A percentile compares a stretch with the other conserved stretches of the same genome.
These are phyloP conservation scores for Agrochola litura DNA, from an alignment of 2,888 invertebrate genomes.

Conservation along the genomic window DNA sequence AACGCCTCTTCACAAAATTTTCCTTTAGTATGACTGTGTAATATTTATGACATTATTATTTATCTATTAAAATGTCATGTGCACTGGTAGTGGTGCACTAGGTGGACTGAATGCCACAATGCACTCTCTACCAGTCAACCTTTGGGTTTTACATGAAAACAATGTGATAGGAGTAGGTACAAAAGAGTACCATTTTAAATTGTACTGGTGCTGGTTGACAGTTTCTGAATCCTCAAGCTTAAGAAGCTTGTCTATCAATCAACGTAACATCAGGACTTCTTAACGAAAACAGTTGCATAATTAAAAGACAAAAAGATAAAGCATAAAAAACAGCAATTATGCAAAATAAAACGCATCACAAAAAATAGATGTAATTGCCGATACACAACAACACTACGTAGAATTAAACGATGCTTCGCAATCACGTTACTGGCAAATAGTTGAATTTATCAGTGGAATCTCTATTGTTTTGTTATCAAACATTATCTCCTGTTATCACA, in stretches of 20 bases:
- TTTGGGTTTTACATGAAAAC: not conserved
- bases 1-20: not conserved
- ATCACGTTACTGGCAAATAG: constrained; percentile 61
- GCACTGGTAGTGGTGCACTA: no score
- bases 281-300: not conserved
- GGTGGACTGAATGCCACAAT: not conserved
- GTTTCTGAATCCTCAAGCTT: not conserved
- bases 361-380: constrained; percentile 31
- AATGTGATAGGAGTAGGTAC: no score
- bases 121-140: not conserved
- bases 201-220: not conserved
- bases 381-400: constrained; percentile 27
- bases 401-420: constrained; percentile 21
- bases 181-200: not conserved
- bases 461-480: constrained; percentile 71
- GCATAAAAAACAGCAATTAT: constrained; percentile 26
- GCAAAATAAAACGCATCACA: constrained; percentile 22
- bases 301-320: not conserved
- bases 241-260: not conserved
- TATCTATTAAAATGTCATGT: not conserved
- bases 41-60: not conserved
- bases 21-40: not conserved
- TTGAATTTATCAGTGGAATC: constrained; percentile 60
- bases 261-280: not conserved
- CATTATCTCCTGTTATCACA: constrained; percentile 67